Evolutionary conservation across 2,888 invertebrate species (phyloP).

Genomic region (Tubulanus polymorphus): DNA sequence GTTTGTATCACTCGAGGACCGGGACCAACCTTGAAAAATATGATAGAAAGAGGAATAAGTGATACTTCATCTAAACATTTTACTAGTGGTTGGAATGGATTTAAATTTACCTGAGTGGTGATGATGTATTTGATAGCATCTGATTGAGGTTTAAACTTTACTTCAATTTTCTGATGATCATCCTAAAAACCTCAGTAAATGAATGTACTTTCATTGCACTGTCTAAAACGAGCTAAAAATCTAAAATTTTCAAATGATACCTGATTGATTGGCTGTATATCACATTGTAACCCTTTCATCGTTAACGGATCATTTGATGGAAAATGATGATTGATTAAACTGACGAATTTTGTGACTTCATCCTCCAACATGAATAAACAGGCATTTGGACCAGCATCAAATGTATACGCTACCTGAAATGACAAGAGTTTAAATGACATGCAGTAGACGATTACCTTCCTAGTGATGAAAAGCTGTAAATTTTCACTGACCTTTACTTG

Average conservation of each 20-base stretch:
- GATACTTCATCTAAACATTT: no score
- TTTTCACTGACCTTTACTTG: conserved; percentile 59
- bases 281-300: conserved; percentile 1
- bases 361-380: conserved; percentile 79
- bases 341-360: conserved; percentile 67
- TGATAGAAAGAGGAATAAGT: not conserved
- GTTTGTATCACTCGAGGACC: conserved; percentile 63
- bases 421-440: not conserved
- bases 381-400: conserved; percentile 97
- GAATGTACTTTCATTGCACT: not conserved
- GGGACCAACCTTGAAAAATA: conserved; percentile 58
- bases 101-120: conserved; percentile 68
- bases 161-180: conserved; percentile 28
- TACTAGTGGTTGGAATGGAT: no score
- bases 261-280: not conserved
- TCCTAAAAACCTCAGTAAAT: conserved; percentile 6
- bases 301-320: not conserved
- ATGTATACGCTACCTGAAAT: conserved; percentile 84
- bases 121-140: conserved; percentile 77
- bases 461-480: not conserved
- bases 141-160: conserved; percentile 32
- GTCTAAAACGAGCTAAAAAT: not conserved
- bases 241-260: not conserved
- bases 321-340: conserved; percentile 68
- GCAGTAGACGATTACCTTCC: not conserved